A percentile compares a stretch with the other conserved stretches of the same genome.
Conservation (phyloP, 1,140 invertebrate genomes). For the Nylanderia fulva region DNA sequence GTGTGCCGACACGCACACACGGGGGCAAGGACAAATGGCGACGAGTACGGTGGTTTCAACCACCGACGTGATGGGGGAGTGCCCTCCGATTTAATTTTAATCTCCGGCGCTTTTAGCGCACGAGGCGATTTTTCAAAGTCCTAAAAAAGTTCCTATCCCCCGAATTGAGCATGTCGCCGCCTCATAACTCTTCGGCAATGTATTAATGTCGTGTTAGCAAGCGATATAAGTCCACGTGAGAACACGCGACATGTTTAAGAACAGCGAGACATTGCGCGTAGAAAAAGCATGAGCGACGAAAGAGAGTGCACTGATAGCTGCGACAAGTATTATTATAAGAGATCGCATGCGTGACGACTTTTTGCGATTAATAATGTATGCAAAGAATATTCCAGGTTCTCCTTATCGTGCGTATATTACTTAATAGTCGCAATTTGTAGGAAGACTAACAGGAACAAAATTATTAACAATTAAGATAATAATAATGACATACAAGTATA, state of each 20-base stretch:
- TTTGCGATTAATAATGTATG: constrained; percentile 39
- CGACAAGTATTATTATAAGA: constrained; percentile 17
- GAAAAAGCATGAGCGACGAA: constrained; percentile 30
- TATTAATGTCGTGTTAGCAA: constrained; percentile 81
- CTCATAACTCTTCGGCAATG: constrained; percentile 77
- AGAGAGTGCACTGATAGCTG: constrained; percentile 15
- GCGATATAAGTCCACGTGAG: constrained; percentile 71
- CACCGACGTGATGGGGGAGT: constrained; percentile 42
- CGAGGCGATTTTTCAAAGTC: constrained; percentile 77
- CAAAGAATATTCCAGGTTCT: not conserved
- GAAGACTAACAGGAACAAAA: not conserved
- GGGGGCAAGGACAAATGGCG: not conserved
- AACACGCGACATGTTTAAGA: constrained; percentile 38
- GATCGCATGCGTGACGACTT: constrained; percentile 9
- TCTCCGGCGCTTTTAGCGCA: constrained; percentile 74
- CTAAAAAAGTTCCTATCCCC: constrained; percentile 48
- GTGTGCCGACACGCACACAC: constrained; percentile 8
- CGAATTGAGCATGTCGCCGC: constrained; percentile 70
- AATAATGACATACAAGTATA: not conserved
- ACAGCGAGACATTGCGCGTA: constrained; percentile 33
- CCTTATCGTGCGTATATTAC: too few relatives aligned
- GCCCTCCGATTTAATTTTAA: constrained; percentile 76
- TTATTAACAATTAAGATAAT: not conserved
- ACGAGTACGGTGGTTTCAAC: constrained; percentile 14
- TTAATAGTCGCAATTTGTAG: not conserved